These are phyloP conservation scores for Mythimna pallens DNA, from an alignment of 2,888 invertebrate genomes.

Conservation along the genomic window DNA sequence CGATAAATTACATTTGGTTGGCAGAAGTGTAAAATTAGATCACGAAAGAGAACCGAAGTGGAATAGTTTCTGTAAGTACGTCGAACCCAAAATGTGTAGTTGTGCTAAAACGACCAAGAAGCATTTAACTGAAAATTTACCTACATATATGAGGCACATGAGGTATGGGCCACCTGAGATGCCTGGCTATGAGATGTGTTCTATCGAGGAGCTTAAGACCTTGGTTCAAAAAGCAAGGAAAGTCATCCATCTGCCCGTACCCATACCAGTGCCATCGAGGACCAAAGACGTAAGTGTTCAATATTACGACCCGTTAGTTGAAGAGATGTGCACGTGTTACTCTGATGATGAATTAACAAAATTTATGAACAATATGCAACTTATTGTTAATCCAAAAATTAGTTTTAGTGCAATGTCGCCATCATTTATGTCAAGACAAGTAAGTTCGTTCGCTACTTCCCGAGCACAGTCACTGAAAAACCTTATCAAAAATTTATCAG, in stretches of 20 bases:
- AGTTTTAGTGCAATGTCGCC: not conserved
- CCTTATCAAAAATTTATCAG: constrained; percentile 71
- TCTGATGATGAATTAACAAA: constrained; percentile 22
- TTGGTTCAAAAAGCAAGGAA: constrained; percentile 73
- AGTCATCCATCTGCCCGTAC: constrained; percentile 15
- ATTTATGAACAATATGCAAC: not conserved
- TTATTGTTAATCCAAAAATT: not conserved
- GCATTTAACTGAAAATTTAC: constrained; percentile 80
- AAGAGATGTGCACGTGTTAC: constrained; percentile 78
- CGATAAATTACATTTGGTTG: constrained; percentile 71
- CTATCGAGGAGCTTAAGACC: constrained; percentile 71
- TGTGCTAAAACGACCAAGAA: constrained; percentile 80
- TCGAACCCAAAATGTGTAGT: constrained; percentile 75
- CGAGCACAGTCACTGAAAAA: constrained; percentile 75
- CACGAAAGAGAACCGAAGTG: constrained; percentile 84
- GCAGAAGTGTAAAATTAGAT: constrained; percentile 76
- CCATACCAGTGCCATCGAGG: constrained; percentile 62
- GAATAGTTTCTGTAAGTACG: constrained; percentile 78
- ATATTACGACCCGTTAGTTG: constrained; percentile 76
- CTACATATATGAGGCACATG: constrained; percentile 83
- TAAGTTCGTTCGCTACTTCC: constrained; percentile 71
- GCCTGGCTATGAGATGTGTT: constrained; percentile 80
- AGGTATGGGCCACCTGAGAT: constrained; percentile 73
- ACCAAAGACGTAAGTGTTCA: constrained; percentile 76
- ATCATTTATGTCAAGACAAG: not conserved